Percentiles rank a stretch among this genome's conserved stretches.
phyloP scores from a whole-genome alignment of 2,888 invertebrate species.

The Brenthis hecate region DNA sequence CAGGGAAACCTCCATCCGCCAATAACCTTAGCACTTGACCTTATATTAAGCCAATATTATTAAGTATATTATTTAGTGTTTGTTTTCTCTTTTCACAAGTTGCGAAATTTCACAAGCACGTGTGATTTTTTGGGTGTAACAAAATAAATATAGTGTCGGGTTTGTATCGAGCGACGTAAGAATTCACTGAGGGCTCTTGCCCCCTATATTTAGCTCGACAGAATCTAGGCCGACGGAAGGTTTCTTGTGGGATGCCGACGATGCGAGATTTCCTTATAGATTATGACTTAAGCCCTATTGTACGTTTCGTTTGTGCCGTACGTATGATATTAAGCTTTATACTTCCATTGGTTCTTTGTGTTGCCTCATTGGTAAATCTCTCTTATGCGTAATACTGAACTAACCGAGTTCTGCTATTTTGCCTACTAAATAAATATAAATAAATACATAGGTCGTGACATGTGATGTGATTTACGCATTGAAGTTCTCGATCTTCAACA shows the following conservation, averaged over 20 bases:
- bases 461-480: no score
- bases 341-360: neutral
- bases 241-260: constrained; percentile 42
- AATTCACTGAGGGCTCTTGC: constrained; percentile 47
- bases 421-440: no score
- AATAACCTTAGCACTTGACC: no score
- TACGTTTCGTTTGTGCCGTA: constrained; percentile 12
- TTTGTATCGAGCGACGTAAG: constrained; percentile 32
- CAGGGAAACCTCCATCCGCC: no score
- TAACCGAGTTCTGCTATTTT: no score
- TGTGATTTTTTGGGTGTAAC: constrained; percentile 3
- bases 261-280: constrained; percentile 36
- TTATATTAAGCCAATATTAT: constrained; percentile 7
- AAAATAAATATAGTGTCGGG: constrained; percentile 7
- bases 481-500: no score
- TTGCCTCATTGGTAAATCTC: neutral
- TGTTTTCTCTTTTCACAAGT: constrained; percentile 10
- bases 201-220: constrained; percentile 55
- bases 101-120: constrained; percentile 18
- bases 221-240: constrained; percentile 60
- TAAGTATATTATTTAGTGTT: constrained; percentile 1
- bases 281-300: constrained; percentile 19
- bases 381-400: neutral
- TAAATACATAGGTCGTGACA: no score
- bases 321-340: constrained; percentile 2